These are phyloP conservation scores for Microctonus hyperodae DNA, from an alignment of 2,888 invertebrate species.

Conservation along the genomic window DNA sequence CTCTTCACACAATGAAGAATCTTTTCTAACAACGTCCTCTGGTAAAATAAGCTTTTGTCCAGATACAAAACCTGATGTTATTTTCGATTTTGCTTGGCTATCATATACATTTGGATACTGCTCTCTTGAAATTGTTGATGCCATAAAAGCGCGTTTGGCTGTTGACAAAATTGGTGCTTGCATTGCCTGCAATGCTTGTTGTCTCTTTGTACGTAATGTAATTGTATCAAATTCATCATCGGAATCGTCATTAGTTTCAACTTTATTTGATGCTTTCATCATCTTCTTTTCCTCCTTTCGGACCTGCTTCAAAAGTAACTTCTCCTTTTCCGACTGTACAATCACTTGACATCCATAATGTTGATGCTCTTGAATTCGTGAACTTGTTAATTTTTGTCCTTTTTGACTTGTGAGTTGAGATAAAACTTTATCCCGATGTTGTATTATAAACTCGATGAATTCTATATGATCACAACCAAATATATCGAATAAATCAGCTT, in stretches of 20 bases:
- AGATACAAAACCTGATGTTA: constrained; percentile 77
- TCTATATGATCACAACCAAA: constrained; percentile 78
- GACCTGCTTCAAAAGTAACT: constrained; percentile 75
- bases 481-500: constrained; percentile 87
- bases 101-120: constrained; percentile 91
- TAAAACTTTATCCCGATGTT: constrained; percentile 49
- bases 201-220: constrained; percentile 66
- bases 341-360: constrained; percentile 82
- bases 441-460: constrained; percentile 55
- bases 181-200: constrained; percentile 61
- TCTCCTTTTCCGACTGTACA: constrained; percentile 85
- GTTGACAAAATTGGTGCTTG: constrained; percentile 65
- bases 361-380: constrained; percentile 65
- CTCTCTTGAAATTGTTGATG: constrained; percentile 59
- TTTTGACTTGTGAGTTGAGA: constrained; percentile 42
- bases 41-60: constrained; percentile 83
- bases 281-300: constrained; percentile 86
- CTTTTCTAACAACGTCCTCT: constrained; percentile 76
- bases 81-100: constrained; percentile 74
- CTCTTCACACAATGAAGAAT: constrained; percentile 82
- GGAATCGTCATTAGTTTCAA: constrained; percentile 58
- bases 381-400: constrained; percentile 25
- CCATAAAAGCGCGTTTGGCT: constrained; percentile 48
- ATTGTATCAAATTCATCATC: constrained; percentile 67
- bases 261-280: constrained; percentile 63